Evolutionary conservation across 2,888 invertebrate species (phyloP).

Genomic region (Synanthedon formicaeformis): DNA sequence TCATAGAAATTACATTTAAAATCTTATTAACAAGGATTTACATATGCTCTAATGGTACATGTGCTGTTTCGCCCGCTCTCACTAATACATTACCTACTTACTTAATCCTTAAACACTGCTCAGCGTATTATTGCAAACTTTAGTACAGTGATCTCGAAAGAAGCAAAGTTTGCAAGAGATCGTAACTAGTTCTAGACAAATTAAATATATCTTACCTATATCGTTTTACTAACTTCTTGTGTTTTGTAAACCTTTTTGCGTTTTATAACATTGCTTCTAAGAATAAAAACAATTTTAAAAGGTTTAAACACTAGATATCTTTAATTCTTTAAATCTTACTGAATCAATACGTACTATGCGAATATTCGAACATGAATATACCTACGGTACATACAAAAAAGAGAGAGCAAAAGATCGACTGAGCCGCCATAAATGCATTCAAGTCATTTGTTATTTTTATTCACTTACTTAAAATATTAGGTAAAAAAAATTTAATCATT

Average conservation of each 20-base stretch:
- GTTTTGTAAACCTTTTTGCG: neutral
- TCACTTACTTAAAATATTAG: too few relatives aligned
- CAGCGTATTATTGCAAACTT: slow-evolving; percentile 19
- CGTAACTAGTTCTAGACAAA: slow-evolving; percentile 10
- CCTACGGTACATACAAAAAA: too few relatives aligned
- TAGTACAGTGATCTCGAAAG: slow-evolving; percentile 16
- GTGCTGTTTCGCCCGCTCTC: neutral
- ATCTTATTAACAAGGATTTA: too few relatives aligned
- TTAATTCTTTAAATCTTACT: neutral
- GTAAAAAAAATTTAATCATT: too few relatives aligned
- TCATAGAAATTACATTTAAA: too few relatives aligned
- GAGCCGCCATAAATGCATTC: too few relatives aligned
- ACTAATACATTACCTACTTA: slow-evolving; percentile 9
- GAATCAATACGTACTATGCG: neutral
- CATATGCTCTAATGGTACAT: too few relatives aligned
- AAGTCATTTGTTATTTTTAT: too few relatives aligned
- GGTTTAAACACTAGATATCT: neutral
- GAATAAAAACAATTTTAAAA: neutral
- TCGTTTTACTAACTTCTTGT: neutral
- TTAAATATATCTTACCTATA: too few relatives aligned
- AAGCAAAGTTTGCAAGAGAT: slow-evolving; percentile 10
- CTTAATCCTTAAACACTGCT: slow-evolving; percentile 18
- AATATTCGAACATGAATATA: neutral
- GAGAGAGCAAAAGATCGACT: too few relatives aligned
- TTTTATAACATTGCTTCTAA: neutral